These are phyloP conservation scores for Scrobipalpa costella DNA, from an alignment of 2,888 invertebrate species.

Conservation along the genomic window DNA sequence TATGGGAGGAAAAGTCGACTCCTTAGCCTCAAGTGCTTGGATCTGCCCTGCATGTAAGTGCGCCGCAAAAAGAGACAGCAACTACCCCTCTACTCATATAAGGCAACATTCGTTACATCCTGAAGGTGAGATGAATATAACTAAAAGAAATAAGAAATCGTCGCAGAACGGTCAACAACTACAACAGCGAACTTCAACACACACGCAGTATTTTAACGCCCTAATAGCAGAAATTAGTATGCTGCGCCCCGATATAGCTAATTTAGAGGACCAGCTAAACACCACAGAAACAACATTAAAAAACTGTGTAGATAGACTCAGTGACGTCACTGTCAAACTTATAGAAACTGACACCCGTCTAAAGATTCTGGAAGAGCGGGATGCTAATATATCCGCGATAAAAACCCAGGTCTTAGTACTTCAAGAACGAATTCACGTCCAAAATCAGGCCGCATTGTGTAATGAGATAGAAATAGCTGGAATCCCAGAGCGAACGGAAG, in stretches of 20 bases:
- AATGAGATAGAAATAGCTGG: slow-evolving; percentile 2
- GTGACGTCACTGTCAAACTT: too few species aligned
- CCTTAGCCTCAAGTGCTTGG: neutral
- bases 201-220: neutral
- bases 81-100: neutral
- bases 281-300: neutral
- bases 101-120: neutral
- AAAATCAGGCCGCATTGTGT: neutral
- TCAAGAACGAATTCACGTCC: neutral
- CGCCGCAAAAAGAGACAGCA: neutral
- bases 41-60: neutral
- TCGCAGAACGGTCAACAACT: neutral
- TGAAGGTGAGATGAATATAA: neutral
- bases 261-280: neutral
- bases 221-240: neutral
- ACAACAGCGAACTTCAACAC: neutral
- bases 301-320: neutral
- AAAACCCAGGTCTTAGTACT: neutral
- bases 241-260: neutral
- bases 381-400: neutral
- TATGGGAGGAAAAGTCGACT: slow-evolving; percentile 5
- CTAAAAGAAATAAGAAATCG: neutral
- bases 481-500: too few species aligned
- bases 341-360: too few species aligned
- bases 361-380: neutral